Percentiles rank a stretch among this genome's conserved stretches.
Conservation (phyloP, 2,888 invertebrate genomes). For the Caenorhabditis sp. region DNA sequence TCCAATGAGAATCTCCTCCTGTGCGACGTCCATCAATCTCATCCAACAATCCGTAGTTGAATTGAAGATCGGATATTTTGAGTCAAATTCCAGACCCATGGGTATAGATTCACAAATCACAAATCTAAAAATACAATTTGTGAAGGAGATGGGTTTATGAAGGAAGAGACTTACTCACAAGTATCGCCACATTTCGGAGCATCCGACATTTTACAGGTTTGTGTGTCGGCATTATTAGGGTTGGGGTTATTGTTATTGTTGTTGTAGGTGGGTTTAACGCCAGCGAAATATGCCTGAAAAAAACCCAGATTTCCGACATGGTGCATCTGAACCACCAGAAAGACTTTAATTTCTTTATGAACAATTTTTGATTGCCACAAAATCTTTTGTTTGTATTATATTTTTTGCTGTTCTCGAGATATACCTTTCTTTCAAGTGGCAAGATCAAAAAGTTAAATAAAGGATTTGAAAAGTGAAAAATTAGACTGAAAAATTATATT, state of each 20-base stretch:
- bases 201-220: slow-evolving; percentile 22
- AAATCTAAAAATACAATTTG: slow-evolving; percentile 39
- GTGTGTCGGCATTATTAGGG: neutral
- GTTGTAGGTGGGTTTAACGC: slow-evolving; percentile 38
- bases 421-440: no score
- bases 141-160: neutral
- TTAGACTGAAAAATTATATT: no score
- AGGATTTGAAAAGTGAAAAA: no score
- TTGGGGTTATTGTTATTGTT: neutral
- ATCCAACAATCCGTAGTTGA: slow-evolving; percentile 55
- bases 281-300: slow-evolving; percentile 52
- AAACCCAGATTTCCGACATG: neutral
- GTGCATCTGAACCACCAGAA: neutral
- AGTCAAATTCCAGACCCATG: slow-evolving; percentile 39
- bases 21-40: slow-evolving; percentile 76
- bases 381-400: neutral
- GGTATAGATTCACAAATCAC: slow-evolving; percentile 53
- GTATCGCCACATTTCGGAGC: slow-evolving; percentile 46
- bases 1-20: slow-evolving; percentile 85
- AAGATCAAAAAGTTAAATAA: no score
- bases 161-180: slow-evolving; percentile 45
- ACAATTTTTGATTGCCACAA: slow-evolving; percentile 9
- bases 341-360: neutral
- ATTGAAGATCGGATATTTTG: slow-evolving; percentile 40
- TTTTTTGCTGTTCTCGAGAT: no score